Evolutionary conservation across 1,140 invertebrate genomes (phyloP), one percentile per base, ranked within the genome.

Genomic region (Procambarus clarkii): DNA sequence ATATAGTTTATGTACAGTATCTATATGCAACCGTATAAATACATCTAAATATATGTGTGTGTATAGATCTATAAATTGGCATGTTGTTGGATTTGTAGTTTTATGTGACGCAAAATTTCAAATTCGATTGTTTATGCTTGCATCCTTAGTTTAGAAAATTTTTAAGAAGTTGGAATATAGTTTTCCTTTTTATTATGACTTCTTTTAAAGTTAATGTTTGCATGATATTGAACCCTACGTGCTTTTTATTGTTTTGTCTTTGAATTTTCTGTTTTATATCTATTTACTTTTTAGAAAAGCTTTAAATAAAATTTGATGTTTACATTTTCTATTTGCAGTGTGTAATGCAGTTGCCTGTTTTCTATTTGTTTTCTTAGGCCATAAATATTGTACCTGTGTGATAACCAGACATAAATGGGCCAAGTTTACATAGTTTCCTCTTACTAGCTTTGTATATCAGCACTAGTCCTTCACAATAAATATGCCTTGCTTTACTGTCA

Each of bases 321-420:
- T 54, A 54, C 50, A 9, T 13, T 54, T 54, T 54, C 13, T 54
- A 54, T 54, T 54, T 9, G 50, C 4, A 54, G 13, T 54, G 50
- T 69, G 0, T 77, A 46, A 69, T 64, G 86, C 58, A 83, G 34
- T 79, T 79, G 24, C 58, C 34, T 69, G 24, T 21, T 50, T 50
- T 80, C 50, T 24, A 34, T 34, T 60, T 21, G 45, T 64, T 69
- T 58, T 21, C 80, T n/a, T 34, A 34, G 44, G 82, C 21, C 69
- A 69, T 64, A 54, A 9, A 54, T 81, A 48, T 24, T 88, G 45
- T 81, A 4, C 45, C 9, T 48, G 81, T 91, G 88, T 91, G 71
- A 69, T 71, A 79, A 82, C 88, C 79, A 85, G 64, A 91, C 74
- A 91, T 78, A 77, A 91, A 82, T 85, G 81, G 81, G 71, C 88